phyloP scores from a whole-genome alignment of 2,888 invertebrate species.

The Lasius fuliginosus region DNA sequence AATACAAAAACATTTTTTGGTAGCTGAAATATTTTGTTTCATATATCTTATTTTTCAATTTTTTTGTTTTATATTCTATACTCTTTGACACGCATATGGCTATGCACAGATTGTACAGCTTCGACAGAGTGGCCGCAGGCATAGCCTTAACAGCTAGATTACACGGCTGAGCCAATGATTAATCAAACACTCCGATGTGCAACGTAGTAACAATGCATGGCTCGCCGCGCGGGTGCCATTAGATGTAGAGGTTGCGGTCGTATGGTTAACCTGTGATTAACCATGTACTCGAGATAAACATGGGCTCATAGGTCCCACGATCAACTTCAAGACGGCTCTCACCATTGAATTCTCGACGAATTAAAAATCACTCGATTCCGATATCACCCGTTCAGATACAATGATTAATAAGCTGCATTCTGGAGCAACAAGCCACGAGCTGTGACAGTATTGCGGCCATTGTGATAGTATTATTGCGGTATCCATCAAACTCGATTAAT shows the following conservation, averaged over 20 bases:
- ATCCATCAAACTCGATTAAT: slow-evolving; percentile 14
- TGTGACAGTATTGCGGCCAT: slow-evolving; percentile 18
- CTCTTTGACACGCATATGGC: not conserved
- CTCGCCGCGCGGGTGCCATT: slow-evolving; percentile 76
- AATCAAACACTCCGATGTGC: slow-evolving; percentile 78
- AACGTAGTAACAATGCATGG: slow-evolving; percentile 78
- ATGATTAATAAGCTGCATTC: slow-evolving; percentile 43
- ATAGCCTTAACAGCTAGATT: slow-evolving; percentile 78
- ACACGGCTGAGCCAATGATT: slow-evolving; percentile 79
- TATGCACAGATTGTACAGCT: slow-evolving; percentile 27
- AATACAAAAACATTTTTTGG: too few relatives aligned
- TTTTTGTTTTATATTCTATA: not conserved
- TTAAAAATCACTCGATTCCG: slow-evolving; percentile 56
- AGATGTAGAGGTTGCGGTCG: slow-evolving; percentile 74
- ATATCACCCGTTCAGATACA: slow-evolving; percentile 21
- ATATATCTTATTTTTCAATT: slow-evolving; percentile 22
- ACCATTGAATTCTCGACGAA: slow-evolving; percentile 54
- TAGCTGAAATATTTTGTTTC: too few relatives aligned
- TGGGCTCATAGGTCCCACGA: slow-evolving; percentile 57
- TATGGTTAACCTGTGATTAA: slow-evolving; percentile 79
- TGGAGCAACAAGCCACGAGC: slow-evolving; percentile 15
- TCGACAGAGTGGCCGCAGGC: slow-evolving; percentile 59
- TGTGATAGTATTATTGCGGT: not conserved
- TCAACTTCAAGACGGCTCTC: slow-evolving; percentile 69
- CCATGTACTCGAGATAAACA: slow-evolving; percentile 75